Conservation (phyloP, 2,888 invertebrate genomes). For the Lysandra bellargus region DNA sequence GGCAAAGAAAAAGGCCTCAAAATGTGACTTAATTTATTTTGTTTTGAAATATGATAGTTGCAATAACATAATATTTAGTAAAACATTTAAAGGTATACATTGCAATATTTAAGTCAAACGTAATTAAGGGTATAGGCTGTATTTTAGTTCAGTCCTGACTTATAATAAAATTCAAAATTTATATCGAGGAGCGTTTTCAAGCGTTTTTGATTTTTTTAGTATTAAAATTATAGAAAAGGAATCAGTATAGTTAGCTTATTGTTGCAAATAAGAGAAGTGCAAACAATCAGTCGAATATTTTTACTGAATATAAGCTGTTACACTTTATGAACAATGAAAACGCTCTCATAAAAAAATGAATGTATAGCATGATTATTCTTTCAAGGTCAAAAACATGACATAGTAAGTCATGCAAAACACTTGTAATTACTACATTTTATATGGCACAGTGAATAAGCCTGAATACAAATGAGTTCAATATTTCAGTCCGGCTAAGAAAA, state of each 20-base stretch:
- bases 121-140: slow-evolving; percentile 14
- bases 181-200: neutral
- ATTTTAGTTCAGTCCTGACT: slow-evolving; percentile 2
- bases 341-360: neutral
- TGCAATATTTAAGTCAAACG: slow-evolving; percentile 31
- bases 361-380: neutral
- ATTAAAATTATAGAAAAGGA: neutral
- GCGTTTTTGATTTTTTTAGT: neutral
- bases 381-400: neutral
- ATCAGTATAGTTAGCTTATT: neutral
- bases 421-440: slow-evolving; percentile 28
- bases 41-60: slow-evolving; percentile 63
- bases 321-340: neutral
- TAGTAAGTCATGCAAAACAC: neutral
- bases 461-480: slow-evolving; percentile 29
- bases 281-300: neutral
- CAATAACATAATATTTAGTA: slow-evolving; percentile 48
- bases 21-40: slow-evolving; percentile 74
- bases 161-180: neutral
- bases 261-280: too few species aligned
- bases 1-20: slow-evolving; percentile 35
- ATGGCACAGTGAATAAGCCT: slow-evolving; percentile 40
- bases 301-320: neutral
- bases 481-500: slow-evolving; percentile 19
- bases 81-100: slow-evolving; percentile 35